These are phyloP conservation scores for Cuniculus paca DNA, from an alignment of 2,797 vertebrate species.

Conservation along the genomic window DNA sequence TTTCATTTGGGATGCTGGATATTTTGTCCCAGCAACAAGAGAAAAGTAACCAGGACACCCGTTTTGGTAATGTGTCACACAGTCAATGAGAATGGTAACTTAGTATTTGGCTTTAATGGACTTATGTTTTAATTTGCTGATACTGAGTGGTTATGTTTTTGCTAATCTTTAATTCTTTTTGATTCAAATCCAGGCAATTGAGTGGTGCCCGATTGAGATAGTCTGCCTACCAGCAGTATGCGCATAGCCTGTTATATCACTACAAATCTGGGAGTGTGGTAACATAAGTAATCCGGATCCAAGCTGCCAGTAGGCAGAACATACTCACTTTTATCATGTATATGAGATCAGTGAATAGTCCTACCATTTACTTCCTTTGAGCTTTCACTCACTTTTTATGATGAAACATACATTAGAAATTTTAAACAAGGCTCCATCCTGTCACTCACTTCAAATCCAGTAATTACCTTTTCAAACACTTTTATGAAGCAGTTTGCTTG, in stretches of 20 bases:
- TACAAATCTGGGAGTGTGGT: not conserved
- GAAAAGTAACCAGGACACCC: too few species aligned
- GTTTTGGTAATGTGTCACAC: not conserved
- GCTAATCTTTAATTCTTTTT: conserved; percentile 4
- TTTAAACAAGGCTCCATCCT: conserved; percentile 66
- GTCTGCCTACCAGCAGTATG: not conserved
- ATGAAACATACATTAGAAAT: conserved; percentile 67
- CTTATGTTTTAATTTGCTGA: not conserved
- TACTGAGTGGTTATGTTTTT: conserved; percentile 23
- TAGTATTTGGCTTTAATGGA: not conserved
- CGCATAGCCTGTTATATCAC: not conserved
- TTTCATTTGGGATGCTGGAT: too few species aligned
- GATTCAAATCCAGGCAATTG: not conserved
- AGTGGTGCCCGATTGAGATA: not conserved
- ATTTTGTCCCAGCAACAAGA: too few species aligned
- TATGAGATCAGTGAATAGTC: conserved; percentile 72
- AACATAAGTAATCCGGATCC: not conserved
- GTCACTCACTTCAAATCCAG: conserved; percentile 78
- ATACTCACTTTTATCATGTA: conserved; percentile 77
- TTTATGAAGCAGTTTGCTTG: conserved; percentile 56
- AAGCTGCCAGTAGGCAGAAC: not conserved
- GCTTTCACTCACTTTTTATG: conserved; percentile 75
- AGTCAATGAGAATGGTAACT: not conserved
- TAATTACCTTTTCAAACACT: conserved; percentile 67
- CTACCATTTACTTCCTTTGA: conserved; percentile 78